Base-by-base conservation (phyloP, 1,140 invertebrate genomes). In the Dreissena rostriformis region DNA sequence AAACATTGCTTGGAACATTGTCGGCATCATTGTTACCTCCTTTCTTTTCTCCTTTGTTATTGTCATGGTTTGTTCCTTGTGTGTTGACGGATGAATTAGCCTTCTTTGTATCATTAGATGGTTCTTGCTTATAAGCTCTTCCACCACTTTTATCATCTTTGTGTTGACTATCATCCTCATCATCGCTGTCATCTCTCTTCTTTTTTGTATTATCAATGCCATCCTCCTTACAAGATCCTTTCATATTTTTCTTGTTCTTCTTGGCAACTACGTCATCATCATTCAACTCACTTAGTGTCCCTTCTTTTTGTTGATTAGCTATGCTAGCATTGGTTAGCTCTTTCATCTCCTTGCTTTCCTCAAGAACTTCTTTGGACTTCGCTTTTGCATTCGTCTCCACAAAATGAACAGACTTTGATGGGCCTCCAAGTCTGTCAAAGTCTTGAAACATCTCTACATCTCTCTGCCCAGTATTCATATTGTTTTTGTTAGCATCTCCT, bases 341-440 rank as follows among this genome's bases (percentile, higher is more conserved):
- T 24, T 61, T 61, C 57, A 61, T 61, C 57, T 61, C 57, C 22
- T 61, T 61, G 57, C 57, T 61, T 39, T 39, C 39, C 39, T 39
- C 39, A 11, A 6, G 4, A 4, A n/a, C 17, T 61, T 19, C 57
- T n/a, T 61, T 61, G 12, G 57, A 19, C 17, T 11, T 6, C 61
- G 8, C 1, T 49, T 71, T 72, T 6, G 52, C 68, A 22, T 24
- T 68, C 22, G 29, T 29, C n/a, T 84, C 73, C 17, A 65, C 73
- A 72, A 84, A 84, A 22, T 74, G 61, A 7, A 84, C 82, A 61
- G 82, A 84, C 55, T 84, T 84, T 12, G 74, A 77, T 5, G 71
- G 73, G 72, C 82, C 77, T 71, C 75, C 75, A 52, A 77, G 11
- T 17, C 82, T 63, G 49, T 19, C 29, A 15, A 24, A 71, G 5